Evolutionary conservation across 2,113 vertebrate genomes (phyloP).

Genomic region (Sorex araneus): DNA sequence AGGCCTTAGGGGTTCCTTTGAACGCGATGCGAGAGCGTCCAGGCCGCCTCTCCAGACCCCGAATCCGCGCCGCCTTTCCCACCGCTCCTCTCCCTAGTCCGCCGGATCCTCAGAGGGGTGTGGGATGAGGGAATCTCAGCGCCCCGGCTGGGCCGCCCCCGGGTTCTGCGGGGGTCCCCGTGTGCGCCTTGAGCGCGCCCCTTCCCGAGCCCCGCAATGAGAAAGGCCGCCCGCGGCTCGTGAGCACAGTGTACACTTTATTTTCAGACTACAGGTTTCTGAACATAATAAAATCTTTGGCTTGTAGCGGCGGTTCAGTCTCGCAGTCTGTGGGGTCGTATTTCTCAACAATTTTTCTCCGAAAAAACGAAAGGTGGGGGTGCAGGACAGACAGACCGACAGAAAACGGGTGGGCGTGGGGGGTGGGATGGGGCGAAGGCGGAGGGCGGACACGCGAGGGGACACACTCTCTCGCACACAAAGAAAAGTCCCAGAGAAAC

Average conservation of each 20-base stretch:
- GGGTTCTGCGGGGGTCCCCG: too few species aligned
- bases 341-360: constrained; percentile 76
- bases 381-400: constrained; percentile 74
- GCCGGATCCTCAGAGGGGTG: neutral
- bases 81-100: accelerated
- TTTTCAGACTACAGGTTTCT: constrained; percentile 97
- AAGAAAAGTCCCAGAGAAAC: constrained; percentile 83
- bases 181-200: neutral
- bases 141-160: too few species aligned
- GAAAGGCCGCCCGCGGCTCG: constrained; percentile 74
- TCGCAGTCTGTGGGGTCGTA: constrained; percentile 90
- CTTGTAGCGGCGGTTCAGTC: constrained; percentile 95
- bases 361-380: constrained; percentile 41
- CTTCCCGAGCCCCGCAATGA: constrained; percentile 65
- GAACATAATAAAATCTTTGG: constrained; percentile 99
- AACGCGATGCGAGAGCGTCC: neutral
- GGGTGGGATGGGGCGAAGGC: constrained; percentile 67
- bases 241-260: constrained; percentile 94
- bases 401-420: constrained; percentile 70
- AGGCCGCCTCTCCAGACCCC: neutral
- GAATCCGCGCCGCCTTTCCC: too few species aligned
- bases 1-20: neutral
- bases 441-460: constrained; percentile 75
- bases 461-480: constrained; percentile 80
- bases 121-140: neutral